phyloP scores from a whole-genome alignment of 2,113 vertebrate genomes.

The Rhinoptilus africanus region DNA sequence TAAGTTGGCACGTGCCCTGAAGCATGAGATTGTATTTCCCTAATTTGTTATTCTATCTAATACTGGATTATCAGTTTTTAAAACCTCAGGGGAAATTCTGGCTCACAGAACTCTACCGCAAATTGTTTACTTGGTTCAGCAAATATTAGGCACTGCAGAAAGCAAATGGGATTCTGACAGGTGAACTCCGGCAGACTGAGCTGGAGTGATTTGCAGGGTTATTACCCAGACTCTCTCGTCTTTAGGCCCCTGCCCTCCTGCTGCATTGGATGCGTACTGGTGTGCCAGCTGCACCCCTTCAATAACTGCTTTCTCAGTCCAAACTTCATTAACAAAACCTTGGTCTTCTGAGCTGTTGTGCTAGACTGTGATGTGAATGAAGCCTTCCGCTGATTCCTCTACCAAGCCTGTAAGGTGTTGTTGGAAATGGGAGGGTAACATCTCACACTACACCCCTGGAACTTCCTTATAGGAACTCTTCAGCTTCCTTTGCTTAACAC shows the following conservation, averaged over 20 bases:
- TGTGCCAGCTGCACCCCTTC: background rate
- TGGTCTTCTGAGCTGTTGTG: background rate
- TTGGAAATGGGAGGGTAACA: background rate
- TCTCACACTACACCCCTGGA: background rate
- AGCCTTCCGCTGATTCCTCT: background rate
- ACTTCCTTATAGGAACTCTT: background rate
- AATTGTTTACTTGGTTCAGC: background rate
- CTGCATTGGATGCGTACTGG: background rate
- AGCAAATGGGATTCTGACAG: background rate
- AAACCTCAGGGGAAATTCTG: background rate
- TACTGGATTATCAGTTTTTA: conserved; percentile 12
- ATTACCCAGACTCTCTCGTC: background rate
- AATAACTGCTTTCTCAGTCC: background rate
- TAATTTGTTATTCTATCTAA: background rate
- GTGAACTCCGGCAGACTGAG: background rate
- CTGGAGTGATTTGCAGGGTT: background rate
- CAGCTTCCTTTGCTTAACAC: background rate
- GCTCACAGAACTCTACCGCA: background rate
- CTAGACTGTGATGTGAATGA: background rate
- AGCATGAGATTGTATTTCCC: background rate
- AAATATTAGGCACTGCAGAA: background rate
- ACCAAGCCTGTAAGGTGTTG: accelerated
- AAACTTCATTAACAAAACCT: background rate
- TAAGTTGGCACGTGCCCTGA: background rate
- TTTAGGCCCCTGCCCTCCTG: background rate